Base-by-base conservation (phyloP, 2,888 invertebrate species). In the Zaprionus bogoriensis region DNA sequence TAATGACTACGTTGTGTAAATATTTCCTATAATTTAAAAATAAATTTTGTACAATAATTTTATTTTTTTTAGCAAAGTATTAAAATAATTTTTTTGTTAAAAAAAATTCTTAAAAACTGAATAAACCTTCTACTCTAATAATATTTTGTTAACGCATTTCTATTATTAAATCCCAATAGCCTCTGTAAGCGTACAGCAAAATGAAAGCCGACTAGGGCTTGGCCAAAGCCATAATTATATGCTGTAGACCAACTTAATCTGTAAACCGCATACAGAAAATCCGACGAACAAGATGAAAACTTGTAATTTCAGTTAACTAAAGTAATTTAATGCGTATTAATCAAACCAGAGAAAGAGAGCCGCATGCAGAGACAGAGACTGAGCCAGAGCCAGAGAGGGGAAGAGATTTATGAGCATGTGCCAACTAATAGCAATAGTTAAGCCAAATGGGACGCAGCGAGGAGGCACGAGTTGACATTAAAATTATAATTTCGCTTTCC, bases 401-500 rank as follows among this genome's bases (percentile, higher is more conserved):
- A 39, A 9, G 23, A 45, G 28, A 51, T 59, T 65, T 54, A 61
- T 55, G 38, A 36, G n/a, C 32, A 47, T 58, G 19, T 60, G 66
- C 4, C 39, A 58, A 51, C 52, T 45, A 78, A 78, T 68, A 66
- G 68, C 66, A 64, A 72, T 81, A 45, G 61, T 81, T 71, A 65
- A 48, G 14, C 42, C 63, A 77, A 77, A 74, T 84, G 62, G 71
- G 39, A 62, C 54, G 64, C 41, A 30, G 0, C 9, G 22, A 38
- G 23, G 38, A 44, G 27, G 45, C 47, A 51, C 45, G 41, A 39
- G 17, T 65, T 59, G 74, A 47, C 67, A 67, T 67, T 72, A 59
- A 25, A 72, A 72, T 72, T 57, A 53, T 66, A 69, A 77, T 79
- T 82, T 74, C 60, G 65, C 61, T 82, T 85, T 74, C 52, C 50